Evolutionary conservation across 2,888 invertebrate genomes (phyloP).

Genomic region (Myathropa florea): DNA sequence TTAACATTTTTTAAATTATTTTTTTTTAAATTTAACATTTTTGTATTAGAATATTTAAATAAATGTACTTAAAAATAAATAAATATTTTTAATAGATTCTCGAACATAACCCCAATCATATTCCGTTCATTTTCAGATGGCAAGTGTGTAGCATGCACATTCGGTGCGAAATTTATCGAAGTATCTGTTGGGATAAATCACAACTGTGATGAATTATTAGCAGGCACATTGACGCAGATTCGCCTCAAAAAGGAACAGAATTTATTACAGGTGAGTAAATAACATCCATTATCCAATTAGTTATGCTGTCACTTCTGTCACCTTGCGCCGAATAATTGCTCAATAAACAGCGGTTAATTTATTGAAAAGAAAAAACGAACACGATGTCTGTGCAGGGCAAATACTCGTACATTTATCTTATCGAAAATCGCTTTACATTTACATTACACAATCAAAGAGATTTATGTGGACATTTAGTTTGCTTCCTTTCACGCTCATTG

Average conservation of each 20-base stretch:
- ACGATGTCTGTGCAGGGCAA: neutral
- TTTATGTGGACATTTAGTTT: neutral
- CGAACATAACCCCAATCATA: too few relatives aligned
- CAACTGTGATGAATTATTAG: constrained; percentile 96
- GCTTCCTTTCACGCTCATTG: neutral
- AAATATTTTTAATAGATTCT: too few relatives aligned
- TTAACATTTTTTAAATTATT: too few relatives aligned
- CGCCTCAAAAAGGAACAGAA: constrained; percentile 88
- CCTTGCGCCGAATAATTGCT: neutral
- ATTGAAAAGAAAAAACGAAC: too few relatives aligned
- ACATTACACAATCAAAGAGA: neutral
- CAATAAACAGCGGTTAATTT: neutral
- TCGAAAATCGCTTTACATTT: neutral
- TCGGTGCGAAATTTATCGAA: constrained; percentile 96
- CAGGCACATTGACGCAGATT: constrained; percentile 95
- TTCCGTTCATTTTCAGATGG: constrained; percentile 88
- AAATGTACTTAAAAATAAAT: too few relatives aligned
- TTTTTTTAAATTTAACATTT: too few relatives aligned
- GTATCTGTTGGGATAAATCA: constrained; percentile 98
- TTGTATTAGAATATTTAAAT: too few relatives aligned
- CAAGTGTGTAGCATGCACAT: constrained; percentile 94
- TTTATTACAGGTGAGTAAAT: constrained; percentile 79
- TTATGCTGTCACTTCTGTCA: constrained; percentile 6
- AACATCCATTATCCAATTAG: constrained; percentile 17
- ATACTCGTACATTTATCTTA: neutral